Evolutionary conservation across 1,140 invertebrate species (phyloP).

Genomic region (Drosophila ercepeae): DNA sequence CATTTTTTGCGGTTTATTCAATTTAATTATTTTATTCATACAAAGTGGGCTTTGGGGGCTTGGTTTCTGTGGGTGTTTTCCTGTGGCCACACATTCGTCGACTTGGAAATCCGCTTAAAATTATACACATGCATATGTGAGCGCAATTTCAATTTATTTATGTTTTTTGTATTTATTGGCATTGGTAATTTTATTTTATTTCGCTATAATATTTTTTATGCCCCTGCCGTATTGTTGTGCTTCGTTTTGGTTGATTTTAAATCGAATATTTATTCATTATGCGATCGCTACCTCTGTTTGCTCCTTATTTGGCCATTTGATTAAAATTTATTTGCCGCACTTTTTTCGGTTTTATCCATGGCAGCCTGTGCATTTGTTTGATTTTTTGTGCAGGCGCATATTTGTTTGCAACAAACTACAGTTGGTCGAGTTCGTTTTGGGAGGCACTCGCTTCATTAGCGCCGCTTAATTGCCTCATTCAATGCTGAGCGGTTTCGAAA

Average conservation of each 20-base stretch:
- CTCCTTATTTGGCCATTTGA: constrained; percentile 24
- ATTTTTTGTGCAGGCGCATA: constrained; percentile 7
- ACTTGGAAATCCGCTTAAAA: constrained; percentile 67
- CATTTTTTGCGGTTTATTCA: constrained; percentile 44
- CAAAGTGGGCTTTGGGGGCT: constrained; percentile 16
- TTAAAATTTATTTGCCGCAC: constrained; percentile 30
- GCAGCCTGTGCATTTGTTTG: constrained; percentile 12
- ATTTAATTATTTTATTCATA: constrained; percentile 61
- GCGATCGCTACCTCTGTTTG: constrained; percentile 5
- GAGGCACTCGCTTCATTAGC: constrained; percentile 48
- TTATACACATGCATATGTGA: constrained; percentile 7
- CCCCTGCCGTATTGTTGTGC: constrained; percentile 15
- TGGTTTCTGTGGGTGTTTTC: constrained; percentile 29
- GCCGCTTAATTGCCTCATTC: constrained; percentile 51
- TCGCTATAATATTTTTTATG: constrained; percentile 13
- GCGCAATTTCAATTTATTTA: constrained; percentile 20
- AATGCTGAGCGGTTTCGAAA: constrained; percentile 26
- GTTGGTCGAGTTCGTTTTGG: neutral
- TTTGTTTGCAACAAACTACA: constrained; percentile 25
- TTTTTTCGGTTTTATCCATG: no score
- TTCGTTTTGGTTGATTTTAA: constrained; percentile 39
- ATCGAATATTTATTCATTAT: constrained; percentile 45
- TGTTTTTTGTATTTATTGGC: constrained; percentile 27
- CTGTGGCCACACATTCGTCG: constrained; percentile 60
- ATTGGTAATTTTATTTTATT: constrained; percentile 28